Base-by-base conservation (phyloP, 1,140 invertebrate genomes). In the Polypedilum vanderplanki region DNA sequence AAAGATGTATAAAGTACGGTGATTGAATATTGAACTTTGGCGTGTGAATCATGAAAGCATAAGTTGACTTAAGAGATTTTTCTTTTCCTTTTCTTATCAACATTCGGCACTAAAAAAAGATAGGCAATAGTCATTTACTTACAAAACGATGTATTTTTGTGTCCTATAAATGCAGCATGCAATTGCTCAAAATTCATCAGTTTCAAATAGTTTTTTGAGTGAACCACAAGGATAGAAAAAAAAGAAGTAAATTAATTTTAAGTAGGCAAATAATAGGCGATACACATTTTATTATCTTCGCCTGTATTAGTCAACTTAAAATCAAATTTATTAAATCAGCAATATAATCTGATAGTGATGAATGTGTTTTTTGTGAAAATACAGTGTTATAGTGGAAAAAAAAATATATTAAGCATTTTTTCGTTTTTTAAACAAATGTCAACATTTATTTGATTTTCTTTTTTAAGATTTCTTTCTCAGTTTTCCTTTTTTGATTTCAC, bases 1-100 rank as follows among this genome's bases (percentile, higher is more conserved):
- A 33, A 33, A 33, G 24, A 33, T 33, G 24, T 33, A 33, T 33
- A 33, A n/a, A n/a, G 24, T 33, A 5, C 24, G 24, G 24, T 57
- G 46, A 57, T n/a, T 57, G 46, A 57, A 57, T 57, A 57, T 57
- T 57, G 46, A 57, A 57, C 46, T 57, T 57, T 57, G n/a, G 46
- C 46, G n/a, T 57, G 46, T n/a, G n/a, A n/a, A 12, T n/a, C n/a
- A 57, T n/a, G 46, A 57, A 57, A 57, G 46, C 46, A 57, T 57
- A 57, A 57, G 46, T 57, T 57, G 46, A 57, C 46, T 57, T 3
- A 57, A 57, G n/a, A 57, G 46, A 57, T 57, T 33, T 33, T 33
- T 33, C 24, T 33, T 33, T 33, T 33, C 5, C 24, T 33, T 33
- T 33, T 33, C 24, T 33, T 33, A 33, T 33, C 24, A 33, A 33